Evolutionary conservation across 2,113 vertebrate species (phyloP), one percentile per base, ranked within the genome.

Genomic region (Neomonachus schauinslandi): DNA sequence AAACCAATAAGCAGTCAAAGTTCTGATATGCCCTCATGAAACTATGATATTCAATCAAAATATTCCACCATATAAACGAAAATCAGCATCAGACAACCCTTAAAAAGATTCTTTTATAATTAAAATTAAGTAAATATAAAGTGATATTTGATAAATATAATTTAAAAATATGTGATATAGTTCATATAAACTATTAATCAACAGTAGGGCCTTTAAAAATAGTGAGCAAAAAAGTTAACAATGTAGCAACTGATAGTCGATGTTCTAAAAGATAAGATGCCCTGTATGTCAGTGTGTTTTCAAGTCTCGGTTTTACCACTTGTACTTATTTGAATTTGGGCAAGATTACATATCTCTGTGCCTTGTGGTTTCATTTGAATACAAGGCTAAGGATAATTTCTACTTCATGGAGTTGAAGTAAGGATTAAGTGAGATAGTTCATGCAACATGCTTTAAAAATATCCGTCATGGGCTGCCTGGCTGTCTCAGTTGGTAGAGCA

Each of bases 71-170:
- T 33, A 28, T 67, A 85, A 92, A 59, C 42, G 5, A 83, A 95
- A 96, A 65, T 31, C n/a, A 91, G 15, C 28, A 51, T 31, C 39
- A 80, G 22, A 31, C 11, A 61, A 97, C 2, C 8, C 59, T 95
- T 21, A 80, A 81, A 89, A 77, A 46, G 19, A 33, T 22, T 15
- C 0, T 65, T 49, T 77, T 65, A 42, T 71, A 49, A 36, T 11
- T 28, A 77, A 91, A 83, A 55, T 33, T 94, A 57, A 88, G 86
- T 59, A 81, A 88, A 91, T 49, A n/a, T 36, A 88, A 91, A 79
- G 33, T 53, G 7, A 22, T 79, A 42, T 21, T 55, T 28, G 6
- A 49, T 74, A 88, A 42, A 83, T 83, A 24, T 92, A 51, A 80
- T 39, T 91, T 94, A 92, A 55, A 77, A n/a, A 39, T 9, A 79